Base-by-base conservation (phyloP, 2,888 invertebrate genomes). In the Chaitophorus viminalis region DNA sequence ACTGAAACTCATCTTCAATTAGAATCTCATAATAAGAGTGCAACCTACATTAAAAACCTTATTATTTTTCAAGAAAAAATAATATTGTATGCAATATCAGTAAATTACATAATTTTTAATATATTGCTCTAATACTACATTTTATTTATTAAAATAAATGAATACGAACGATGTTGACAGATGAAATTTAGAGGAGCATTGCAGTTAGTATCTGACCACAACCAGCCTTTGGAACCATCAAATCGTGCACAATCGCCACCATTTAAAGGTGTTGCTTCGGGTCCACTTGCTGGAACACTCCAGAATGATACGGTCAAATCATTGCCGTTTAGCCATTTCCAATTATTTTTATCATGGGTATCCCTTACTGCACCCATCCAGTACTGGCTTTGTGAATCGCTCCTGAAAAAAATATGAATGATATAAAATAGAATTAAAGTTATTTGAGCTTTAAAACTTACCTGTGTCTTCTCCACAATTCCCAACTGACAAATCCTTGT, bases 321-420 rank as follows among this genome's bases (percentile, higher is more conserved):
- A 88, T 96, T 95, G 0, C 97, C 97, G 90, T 94, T 96, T 78
- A 97, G 94, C 97, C 97, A 98, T 91, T 96, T 95, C 98, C 98
- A 98, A 90, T 95, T 95, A 89, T 93, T 94, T 11, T 94, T 92
- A 91, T 96, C 95, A 90, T 94, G 93, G 6, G 94, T 94, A 91
- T 97, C 97, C n/a, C 97, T 93, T 14, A 96, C 94, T 0, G 97
- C 97, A 0, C 97, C 98, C 95, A 98, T 95, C 98, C 98, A 98
- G 91, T 98, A 98, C 90, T 97, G 97, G 89, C 97, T 97, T 91
- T 95, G 96, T 36, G 96, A 95, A 92, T 98, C 97, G 91, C 96
- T 97, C 91, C 96, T 94, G 92, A 75, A 90, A 90, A 87, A 88
- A 17, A 29, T 29, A 29, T 68, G 68, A 46, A 17, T 68, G 60